These are phyloP conservation scores for Dicycla oo DNA, from an alignment of 2,888 invertebrate genomes.

Conservation along the genomic window DNA sequence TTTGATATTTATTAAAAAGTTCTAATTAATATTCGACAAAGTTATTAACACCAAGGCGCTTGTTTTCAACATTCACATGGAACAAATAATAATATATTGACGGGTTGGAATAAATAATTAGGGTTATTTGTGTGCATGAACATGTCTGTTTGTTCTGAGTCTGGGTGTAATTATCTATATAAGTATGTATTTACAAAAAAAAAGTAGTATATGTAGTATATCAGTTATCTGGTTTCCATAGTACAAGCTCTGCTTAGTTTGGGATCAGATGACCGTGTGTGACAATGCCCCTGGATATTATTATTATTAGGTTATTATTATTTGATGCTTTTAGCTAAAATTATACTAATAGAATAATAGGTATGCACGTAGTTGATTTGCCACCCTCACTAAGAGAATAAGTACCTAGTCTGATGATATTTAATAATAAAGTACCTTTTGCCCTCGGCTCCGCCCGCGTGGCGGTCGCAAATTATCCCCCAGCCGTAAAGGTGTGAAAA, in stretches of 20 bases:
- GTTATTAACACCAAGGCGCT: background rate
- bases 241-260: too few relatives aligned
- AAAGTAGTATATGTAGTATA: too few relatives aligned
- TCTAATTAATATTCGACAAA: constrained; percentile 27
- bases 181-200: too few relatives aligned
- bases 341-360: background rate
- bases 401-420: background rate
- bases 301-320: too few relatives aligned
- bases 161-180: too few relatives aligned
- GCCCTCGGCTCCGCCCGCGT: background rate
- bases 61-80: background rate
- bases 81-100: constrained; percentile 6
- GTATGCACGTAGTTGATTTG: background rate
- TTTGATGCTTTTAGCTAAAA: background rate
- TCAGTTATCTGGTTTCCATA: too few relatives aligned
- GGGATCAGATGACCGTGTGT: too few relatives aligned
- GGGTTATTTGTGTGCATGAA: background rate
- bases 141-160: too few relatives aligned
- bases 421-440: background rate
- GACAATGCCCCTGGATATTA: too few relatives aligned
- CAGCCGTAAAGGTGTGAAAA: too few relatives aligned
- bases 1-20: constrained; percentile 27
- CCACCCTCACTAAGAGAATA: background rate
- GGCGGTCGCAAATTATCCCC: too few relatives aligned
- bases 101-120: constrained; percentile 1